A percentile compares a stretch with the other conserved stretches of the same genome.
Evolutionary conservation across 1,140 invertebrate species (phyloP).

Genomic region (Lordiphosa clarofinis): DNA sequence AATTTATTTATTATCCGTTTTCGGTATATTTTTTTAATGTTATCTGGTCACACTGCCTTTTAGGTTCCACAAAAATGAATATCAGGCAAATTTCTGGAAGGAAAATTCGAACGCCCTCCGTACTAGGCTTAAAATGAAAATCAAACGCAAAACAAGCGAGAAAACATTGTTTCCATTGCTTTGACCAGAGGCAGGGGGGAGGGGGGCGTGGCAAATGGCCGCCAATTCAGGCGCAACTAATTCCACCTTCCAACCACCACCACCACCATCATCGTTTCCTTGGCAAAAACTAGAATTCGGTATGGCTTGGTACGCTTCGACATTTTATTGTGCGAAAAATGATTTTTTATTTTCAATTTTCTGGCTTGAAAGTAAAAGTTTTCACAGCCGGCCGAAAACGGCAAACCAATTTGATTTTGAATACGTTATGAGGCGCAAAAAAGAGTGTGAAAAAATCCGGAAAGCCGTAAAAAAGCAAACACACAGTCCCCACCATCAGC

Average conservation of each 20-base stretch:
- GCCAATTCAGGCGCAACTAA: slow-evolving; percentile 78
- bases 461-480: slow-evolving; percentile 48
- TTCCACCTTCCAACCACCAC: slow-evolving; percentile 30
- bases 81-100: too few relatives aligned
- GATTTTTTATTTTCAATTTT: slow-evolving; percentile 79
- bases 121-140: too few relatives aligned
- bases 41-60: too few relatives aligned
- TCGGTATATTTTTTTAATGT: too few relatives aligned
- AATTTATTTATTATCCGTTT: too few relatives aligned
- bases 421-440: slow-evolving; percentile 77
- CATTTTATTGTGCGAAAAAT: slow-evolving; percentile 79
- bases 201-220: slow-evolving; percentile 44
- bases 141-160: slow-evolving; percentile 73
- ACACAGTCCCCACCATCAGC: slow-evolving; percentile 13
- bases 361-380: slow-evolving; percentile 62
- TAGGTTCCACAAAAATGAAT: too few relatives aligned
- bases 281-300: slow-evolving; percentile 24
- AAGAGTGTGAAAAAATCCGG: slow-evolving; percentile 71
- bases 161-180: slow-evolving; percentile 76
- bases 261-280: slow-evolving; percentile 17
- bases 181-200: slow-evolving; percentile 51
- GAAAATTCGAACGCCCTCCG: too few relatives aligned
- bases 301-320: slow-evolving; percentile 33
- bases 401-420: slow-evolving; percentile 73
- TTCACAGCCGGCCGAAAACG: slow-evolving; percentile 47